A percentile compares a stretch with the other conserved stretches of the same genome.
Conservation (phyloP, 2,113 vertebrate species). For the Ictalurus punctatus region DNA sequence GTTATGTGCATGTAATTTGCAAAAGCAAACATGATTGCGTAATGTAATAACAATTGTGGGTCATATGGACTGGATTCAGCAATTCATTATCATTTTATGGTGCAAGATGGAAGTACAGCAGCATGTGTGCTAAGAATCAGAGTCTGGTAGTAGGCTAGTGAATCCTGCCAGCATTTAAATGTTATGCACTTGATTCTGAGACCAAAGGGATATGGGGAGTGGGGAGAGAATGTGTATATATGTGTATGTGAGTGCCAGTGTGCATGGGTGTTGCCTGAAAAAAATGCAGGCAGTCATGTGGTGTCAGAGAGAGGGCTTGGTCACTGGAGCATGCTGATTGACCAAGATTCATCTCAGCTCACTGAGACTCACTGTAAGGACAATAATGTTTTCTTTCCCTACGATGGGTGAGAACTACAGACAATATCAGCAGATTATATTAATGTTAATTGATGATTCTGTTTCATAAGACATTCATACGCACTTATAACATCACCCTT, state of each 20-base stretch:
- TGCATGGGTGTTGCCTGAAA: constrained; percentile 36
- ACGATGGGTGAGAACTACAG: constrained; percentile 16
- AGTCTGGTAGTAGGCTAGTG: not conserved
- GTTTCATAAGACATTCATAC: not conserved
- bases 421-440: not conserved
- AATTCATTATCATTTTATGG: constrained; percentile 29
- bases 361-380: constrained; percentile 28
- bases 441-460: not conserved
- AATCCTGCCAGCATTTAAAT: not conserved
- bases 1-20: constrained; percentile 15
- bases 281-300: constrained; percentile 46
- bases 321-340: constrained; percentile 54
- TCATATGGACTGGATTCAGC: not conserved
- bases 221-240: not conserved
- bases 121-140: constrained; percentile 15
- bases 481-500: not conserved
- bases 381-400: constrained; percentile 22
- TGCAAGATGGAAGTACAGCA: not conserved
- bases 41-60: constrained; percentile 23
- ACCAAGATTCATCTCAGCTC: constrained; percentile 51
- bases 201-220: not conserved
- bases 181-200: not conserved
- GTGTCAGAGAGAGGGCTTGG: constrained; percentile 35
- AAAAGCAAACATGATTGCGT: constrained; percentile 3
- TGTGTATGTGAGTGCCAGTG: constrained; percentile 15